Evolutionary conservation across 2,888 invertebrate genomes (phyloP).

Genomic region (Steinernema hermaphroditum): DNA sequence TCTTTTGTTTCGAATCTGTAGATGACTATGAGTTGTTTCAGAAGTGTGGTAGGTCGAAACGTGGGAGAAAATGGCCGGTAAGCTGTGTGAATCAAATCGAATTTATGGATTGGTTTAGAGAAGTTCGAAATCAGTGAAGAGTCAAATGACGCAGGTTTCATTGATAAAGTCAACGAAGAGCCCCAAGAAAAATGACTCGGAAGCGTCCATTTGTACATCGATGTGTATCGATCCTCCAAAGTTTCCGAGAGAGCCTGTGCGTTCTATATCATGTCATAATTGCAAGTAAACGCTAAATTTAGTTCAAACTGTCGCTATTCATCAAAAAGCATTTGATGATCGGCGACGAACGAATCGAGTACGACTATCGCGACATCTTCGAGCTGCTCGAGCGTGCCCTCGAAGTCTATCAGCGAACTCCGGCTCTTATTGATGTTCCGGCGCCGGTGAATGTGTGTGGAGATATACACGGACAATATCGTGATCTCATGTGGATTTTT

Average conservation of each 20-base stretch:
- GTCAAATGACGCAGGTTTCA: not conserved
- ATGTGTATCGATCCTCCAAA: not conserved
- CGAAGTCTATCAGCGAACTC: not conserved
- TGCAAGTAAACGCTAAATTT: not conserved
- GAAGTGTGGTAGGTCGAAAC: too few species aligned
- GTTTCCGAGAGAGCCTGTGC: slow-evolving; percentile 8
- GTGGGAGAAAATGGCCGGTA: not conserved
- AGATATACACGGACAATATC: slow-evolving; percentile 36
- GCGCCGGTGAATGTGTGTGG: slow-evolving; percentile 9
- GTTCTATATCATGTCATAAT: not conserved
- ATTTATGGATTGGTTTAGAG: not conserved
- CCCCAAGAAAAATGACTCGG: not conserved
- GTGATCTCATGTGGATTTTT: slow-evolving; percentile 41
- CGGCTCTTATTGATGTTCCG: slow-evolving; percentile 6
- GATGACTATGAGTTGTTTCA: too few species aligned
- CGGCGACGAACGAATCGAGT: slow-evolving; percentile 35
- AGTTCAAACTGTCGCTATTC: slow-evolving; percentile 32
- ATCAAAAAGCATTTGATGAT: slow-evolving; percentile 36
- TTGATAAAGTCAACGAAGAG: not conserved
- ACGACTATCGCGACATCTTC: slow-evolving; percentile 17
- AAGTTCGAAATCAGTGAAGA: not conserved
- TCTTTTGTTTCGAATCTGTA: too few species aligned
- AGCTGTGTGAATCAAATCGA: not conserved
- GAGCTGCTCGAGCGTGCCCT: slow-evolving; percentile 31
- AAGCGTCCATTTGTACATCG: not conserved